Evolutionary conservation across 2,888 invertebrate species (phyloP), one percentile per base, ranked within the genome.

Genomic region (Epistrophella euchroma): DNA sequence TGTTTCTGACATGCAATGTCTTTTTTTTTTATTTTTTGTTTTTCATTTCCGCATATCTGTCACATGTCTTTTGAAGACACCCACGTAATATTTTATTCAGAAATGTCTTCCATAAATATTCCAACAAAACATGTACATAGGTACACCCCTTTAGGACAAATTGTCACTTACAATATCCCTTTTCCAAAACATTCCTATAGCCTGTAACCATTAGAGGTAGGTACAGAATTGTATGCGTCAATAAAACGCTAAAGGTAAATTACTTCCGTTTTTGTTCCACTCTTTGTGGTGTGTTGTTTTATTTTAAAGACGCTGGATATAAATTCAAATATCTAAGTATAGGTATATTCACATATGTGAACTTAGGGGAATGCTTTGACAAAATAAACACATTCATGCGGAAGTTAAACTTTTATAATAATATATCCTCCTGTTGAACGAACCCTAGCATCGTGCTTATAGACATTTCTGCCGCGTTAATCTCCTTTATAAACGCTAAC

Each of bases 241-340:
- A 55, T 43, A 55, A 71, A 58, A 32, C n/a, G 56, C 32, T 45
- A 37, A 40, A 28, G 47, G 68, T 47, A 15, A 47, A 58, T 37
- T 25, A 76, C 43, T 47, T 60, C 28, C 11, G 28, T 43, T n/a
- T 43, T 3, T 13, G 11, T 1, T 11, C 13, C 0, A 2, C 22
- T 1, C 47, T 25, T 25, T 52, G 22, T 6, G 25, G 25, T 15
- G 25, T 15, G 15, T 52, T 52, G 22, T 52, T 25, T 52, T 52
- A 25, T 52, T 15, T 25, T 7, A 3, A 15, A 13, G 52, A 22
- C 28, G n/a, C 5, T 4, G 35, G 4, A 9, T 35, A 56, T 17
- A 35, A 35, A 19, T 35, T 32, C 6, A 56, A 56, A 32, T 32
- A 32, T 1, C n/a, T n/a, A n/a, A n/a, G n/a, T n/a, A n/a, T n/a